Evolutionary conservation across 2,888 invertebrate species (phyloP).

Genomic region (Leucozona laternaria): DNA sequence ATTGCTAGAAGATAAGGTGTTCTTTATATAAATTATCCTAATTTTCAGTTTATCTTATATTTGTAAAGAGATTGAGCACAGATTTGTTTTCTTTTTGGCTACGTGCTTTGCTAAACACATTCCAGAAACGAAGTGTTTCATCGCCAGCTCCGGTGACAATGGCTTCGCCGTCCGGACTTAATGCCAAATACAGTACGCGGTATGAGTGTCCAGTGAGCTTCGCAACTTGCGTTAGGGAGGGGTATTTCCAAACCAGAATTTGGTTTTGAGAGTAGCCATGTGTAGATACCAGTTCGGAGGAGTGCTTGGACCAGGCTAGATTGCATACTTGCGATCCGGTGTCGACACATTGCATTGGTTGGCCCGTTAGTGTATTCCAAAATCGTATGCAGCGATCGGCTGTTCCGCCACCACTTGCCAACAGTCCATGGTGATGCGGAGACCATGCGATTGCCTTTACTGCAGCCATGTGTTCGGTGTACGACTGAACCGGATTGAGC

Average conservation of each 20-base stretch:
- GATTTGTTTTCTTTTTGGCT: conserved; percentile 97
- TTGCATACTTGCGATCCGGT: conserved; percentile 99
- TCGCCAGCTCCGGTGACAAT: conserved; percentile 99
- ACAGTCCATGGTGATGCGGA: conserved; percentile 97
- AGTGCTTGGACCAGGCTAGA: conserved; percentile 99
- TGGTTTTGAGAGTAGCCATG: conserved; percentile 99
- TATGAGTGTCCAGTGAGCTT: conserved; percentile 98
- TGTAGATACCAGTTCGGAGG: conserved; percentile 98
- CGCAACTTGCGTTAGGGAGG: conserved; percentile 97
- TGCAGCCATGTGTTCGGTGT: conserved; percentile 97
- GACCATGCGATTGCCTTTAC: conserved; percentile 99
- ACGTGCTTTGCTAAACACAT: conserved; percentile 98
- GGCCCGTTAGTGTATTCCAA: conserved; percentile 99
- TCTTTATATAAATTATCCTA: conserved; percentile 59
- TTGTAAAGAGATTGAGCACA: conserved; percentile 95
- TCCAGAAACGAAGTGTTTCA: conserved; percentile 99
- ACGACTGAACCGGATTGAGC: conserved; percentile 95
- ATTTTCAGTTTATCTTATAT: conserved; percentile 87
- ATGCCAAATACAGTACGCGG: conserved; percentile 96
- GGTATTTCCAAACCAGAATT: conserved; percentile 99
- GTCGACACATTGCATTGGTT: conserved; percentile 99
- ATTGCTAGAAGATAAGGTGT: conserved; percentile 10
- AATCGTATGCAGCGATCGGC: conserved; percentile 98
- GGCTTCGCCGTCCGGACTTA: conserved; percentile 99
- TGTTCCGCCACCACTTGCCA: conserved; percentile 99